Evolutionary conservation across 2,113 vertebrate species (phyloP), one percentile per base, ranked within the genome.

Genomic region (Aptenodytes forsteri): DNA sequence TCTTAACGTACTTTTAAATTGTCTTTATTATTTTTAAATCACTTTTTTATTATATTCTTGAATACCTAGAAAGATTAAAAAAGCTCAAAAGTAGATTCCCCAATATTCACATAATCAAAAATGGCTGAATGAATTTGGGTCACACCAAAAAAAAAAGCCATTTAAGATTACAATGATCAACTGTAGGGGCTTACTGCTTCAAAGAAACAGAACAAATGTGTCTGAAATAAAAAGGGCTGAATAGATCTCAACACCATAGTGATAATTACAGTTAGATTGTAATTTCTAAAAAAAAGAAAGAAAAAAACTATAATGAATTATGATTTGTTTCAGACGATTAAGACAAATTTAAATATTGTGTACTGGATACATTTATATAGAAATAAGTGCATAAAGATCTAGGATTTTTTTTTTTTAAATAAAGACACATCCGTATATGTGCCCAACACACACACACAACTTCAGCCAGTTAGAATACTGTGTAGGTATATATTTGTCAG

Each of bases 1-100:
- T 86, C 84, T 90, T 94, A 94, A 90, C 13, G 47, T 73, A 70
- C 32, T 62, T 96, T 86, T 52, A 80, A 94, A 93, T 77, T 14
- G 8, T 70, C 83, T 47, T 11, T 65, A 56, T 84, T 87, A 81
- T 89, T 94, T 70, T 91, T 30, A 87, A 92, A 95, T 89, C 8
- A 91, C 30, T 26, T 94, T 84, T 87, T 83, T 46, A 93, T 89
- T 1, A 65, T 83, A 62, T 64, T 85, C 56, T 87, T 81, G 38
- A 89, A 79, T 67, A 77, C 23, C 18, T 59, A 54, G 34, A 91
- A 89, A 92, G 40, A 87, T 75, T 58, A 3, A 47, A 86, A 94
- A 87, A 87, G 11, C 44, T 66, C 44, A 65, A 30, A 93, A 93
- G 15, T 84, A 91, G 44, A 73, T 92, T 84, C 16, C 32, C 8